Conservation (phyloP, 2,113 vertebrate genomes). For the Scophthalmus maximus region DNA sequence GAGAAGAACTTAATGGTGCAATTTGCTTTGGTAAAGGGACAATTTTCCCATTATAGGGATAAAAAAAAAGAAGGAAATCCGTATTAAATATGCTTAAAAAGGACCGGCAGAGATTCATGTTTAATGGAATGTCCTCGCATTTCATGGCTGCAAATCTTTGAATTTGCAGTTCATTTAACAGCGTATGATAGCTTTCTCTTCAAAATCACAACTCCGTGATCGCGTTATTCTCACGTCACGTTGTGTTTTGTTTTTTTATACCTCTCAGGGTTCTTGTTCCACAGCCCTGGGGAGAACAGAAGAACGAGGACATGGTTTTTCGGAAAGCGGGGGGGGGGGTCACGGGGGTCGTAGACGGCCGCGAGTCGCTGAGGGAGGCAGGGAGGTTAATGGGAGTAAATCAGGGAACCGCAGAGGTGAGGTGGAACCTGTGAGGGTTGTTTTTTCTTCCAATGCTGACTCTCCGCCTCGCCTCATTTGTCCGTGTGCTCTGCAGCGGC, state of each 20-base stretch:
- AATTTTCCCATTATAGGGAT: slow-evolving; percentile 16
- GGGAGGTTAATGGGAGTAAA: slow-evolving; percentile 63
- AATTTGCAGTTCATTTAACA: slow-evolving; percentile 28
- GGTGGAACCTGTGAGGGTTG: slow-evolving; percentile 33
- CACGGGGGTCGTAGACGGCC: slow-evolving; percentile 45
- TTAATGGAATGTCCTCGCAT: slow-evolving; percentile 24
- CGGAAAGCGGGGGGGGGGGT: slow-evolving; percentile 39
- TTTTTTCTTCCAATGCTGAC: slow-evolving; percentile 24
- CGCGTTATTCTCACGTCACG: not conserved
- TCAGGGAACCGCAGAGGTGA: slow-evolving; percentile 39
- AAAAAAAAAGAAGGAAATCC: slow-evolving; percentile 29
- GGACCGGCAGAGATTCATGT: slow-evolving; percentile 25
- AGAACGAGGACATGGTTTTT: slow-evolving; percentile 58
- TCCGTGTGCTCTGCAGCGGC: slow-evolving; percentile 28
- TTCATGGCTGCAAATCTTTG: not conserved
- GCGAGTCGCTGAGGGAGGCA: slow-evolving; percentile 23
- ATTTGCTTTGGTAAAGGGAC: slow-evolving; percentile 28
- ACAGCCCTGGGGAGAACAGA: slow-evolving; percentile 26
- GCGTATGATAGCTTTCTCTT: not conserved
- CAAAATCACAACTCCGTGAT: not conserved
- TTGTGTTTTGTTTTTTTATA: not conserved
- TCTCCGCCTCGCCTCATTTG: slow-evolving; percentile 59
- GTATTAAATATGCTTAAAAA: slow-evolving; percentile 23
- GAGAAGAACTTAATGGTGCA: slow-evolving; percentile 5
- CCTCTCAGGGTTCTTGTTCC: slow-evolving; percentile 5